Evolutionary conservation across 1,140 invertebrate species (phyloP).

Genomic region (Ceratina japonica): DNA sequence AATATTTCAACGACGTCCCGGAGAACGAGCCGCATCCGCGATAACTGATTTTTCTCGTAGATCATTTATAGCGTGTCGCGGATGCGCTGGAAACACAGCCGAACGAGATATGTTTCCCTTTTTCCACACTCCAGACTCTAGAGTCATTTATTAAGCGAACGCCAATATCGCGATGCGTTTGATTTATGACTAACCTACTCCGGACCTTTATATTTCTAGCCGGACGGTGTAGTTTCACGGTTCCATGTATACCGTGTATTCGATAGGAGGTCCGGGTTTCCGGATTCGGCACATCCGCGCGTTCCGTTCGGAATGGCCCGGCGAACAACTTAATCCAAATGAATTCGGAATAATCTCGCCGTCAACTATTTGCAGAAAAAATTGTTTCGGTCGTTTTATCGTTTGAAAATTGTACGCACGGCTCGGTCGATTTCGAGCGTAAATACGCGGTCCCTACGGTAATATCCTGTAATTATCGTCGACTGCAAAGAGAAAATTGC

Average conservation of each 20-base stretch:
- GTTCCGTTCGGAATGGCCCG: neutral
- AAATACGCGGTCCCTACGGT: too few species aligned
- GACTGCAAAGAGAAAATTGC: neutral
- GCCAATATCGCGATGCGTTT: constrained; percentile 32
- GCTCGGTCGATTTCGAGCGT: neutral
- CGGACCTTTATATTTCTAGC: neutral
- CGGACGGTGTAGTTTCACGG: neutral
- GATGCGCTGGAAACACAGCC: neutral
- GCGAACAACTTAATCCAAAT: neutral
- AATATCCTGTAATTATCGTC: neutral
- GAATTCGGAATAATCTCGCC: constrained; percentile 10
- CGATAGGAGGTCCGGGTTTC: neutral
- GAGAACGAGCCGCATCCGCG: neutral
- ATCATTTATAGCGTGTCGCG: constrained; percentile 2
- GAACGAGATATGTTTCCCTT: neutral
- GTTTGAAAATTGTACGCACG: neutral
- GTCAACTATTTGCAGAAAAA: neutral
- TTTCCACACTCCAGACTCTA: neutral
- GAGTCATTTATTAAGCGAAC: constrained; percentile 37
- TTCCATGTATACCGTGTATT: neutral
- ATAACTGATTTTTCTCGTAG: neutral
- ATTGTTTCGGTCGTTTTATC: too few species aligned
- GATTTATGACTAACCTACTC: constrained; percentile 23
- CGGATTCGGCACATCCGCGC: neutral
- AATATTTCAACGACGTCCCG: neutral